Evolutionary conservation across 2,888 invertebrate genomes (phyloP).

Genomic region (Mellilla xanthometata): DNA sequence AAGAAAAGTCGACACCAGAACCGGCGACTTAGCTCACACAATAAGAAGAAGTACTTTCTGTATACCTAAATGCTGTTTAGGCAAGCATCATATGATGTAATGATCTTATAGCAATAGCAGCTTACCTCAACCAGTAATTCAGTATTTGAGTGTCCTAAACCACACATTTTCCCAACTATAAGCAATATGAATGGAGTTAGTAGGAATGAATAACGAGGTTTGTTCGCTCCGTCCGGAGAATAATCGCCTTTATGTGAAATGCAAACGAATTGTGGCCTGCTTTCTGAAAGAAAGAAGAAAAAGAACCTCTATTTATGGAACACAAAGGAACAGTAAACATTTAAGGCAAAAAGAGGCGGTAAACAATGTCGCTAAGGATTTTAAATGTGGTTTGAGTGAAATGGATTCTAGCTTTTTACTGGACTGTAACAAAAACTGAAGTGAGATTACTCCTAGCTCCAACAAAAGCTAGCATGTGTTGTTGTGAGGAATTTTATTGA

Average conservation of each 20-base stretch:
- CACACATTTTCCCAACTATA: not conserved
- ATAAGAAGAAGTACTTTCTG: too few relatives aligned
- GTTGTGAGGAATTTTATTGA: too few relatives aligned
- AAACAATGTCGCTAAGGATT: constrained; percentile 3
- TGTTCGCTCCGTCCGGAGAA: constrained; percentile 21
- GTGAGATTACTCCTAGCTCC: too few relatives aligned
- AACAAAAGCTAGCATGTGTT: too few relatives aligned
- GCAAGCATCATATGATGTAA: too few relatives aligned
- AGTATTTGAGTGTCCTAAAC: not conserved
- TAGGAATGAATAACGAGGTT: constrained; percentile 26
- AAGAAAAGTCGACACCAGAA: too few relatives aligned
- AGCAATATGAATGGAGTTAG: constrained; percentile 26
- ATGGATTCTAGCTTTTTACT: not conserved
- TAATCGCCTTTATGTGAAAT: constrained; percentile 29
- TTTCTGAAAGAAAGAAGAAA: constrained; percentile 29
- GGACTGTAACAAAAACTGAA: too few relatives aligned
- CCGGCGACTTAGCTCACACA: too few relatives aligned
- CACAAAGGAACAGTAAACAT: constrained; percentile 30
- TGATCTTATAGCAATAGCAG: too few relatives aligned
- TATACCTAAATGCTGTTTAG: too few relatives aligned
- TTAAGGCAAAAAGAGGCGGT: constrained; percentile 8
- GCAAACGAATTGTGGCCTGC: constrained; percentile 26
- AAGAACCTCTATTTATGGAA: constrained; percentile 30
- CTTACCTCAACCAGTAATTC: too few relatives aligned
- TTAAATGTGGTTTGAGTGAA: constrained; percentile 1